Evolutionary conservation across 2,888 invertebrate genomes (phyloP).

Genomic region (Chalcis sispes): DNA sequence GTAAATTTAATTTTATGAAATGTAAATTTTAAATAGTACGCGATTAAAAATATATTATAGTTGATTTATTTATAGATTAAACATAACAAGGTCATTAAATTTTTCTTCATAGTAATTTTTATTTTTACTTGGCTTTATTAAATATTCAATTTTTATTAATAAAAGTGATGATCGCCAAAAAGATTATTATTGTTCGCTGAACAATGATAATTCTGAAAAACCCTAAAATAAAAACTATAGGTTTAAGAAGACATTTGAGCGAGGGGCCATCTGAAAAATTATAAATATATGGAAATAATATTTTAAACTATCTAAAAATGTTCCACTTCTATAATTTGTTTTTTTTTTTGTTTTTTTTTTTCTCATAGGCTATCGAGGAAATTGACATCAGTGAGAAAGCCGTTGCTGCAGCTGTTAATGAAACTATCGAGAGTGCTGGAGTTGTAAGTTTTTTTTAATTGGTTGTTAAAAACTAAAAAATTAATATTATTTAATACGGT

Average conservation of each 20-base stretch:
- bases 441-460: conserved; percentile 66
- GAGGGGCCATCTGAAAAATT: conserved; percentile 75
- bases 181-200: conserved; percentile 65
- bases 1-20: too few species aligned
- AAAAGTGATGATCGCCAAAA: conserved; percentile 73
- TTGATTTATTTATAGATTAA: too few species aligned
- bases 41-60: too few species aligned
- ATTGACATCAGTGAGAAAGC: conserved; percentile 74
- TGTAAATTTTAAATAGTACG: too few species aligned
- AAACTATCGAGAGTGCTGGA: conserved; percentile 71
- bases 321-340: conserved; percentile 1
- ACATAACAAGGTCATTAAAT: too few species aligned
- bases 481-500: neutral
- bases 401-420: conserved; percentile 73
- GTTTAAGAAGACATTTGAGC: conserved; percentile 69
- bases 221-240: conserved; percentile 61
- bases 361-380: conserved; percentile 72
- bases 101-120: too few species aligned
- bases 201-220: conserved; percentile 67
- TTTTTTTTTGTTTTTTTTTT: conserved; percentile 23
- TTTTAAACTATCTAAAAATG: neutral
- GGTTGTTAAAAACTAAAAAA: too few species aligned
- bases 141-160: conserved; percentile 10
- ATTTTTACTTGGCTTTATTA: too few species aligned
- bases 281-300: conserved; percentile 12